Percentiles rank a stretch among this genome's conserved stretches.
Evolutionary conservation across 2,888 invertebrate species (phyloP).

Genomic region (Drosophila algonquin): DNA sequence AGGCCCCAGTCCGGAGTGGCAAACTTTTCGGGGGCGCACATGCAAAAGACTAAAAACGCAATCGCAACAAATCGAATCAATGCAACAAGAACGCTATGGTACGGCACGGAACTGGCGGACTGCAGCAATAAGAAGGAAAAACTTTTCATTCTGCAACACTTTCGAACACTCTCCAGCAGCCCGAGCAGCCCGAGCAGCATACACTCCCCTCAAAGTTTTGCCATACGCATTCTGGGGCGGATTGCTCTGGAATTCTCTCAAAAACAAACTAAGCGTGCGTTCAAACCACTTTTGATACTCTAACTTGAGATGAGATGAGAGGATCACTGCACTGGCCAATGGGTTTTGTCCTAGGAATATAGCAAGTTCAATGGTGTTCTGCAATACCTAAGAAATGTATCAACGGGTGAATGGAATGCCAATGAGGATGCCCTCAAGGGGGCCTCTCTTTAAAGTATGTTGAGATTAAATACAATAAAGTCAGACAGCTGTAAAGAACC

Average conservation of each 20-base stretch:
- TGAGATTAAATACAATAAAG: neutral
- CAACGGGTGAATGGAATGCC: no score
- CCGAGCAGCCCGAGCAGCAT: constrained; percentile 6
- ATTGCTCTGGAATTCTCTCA: constrained; percentile 30
- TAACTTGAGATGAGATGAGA: neutral
- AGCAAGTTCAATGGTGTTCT: no score
- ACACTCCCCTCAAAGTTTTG: constrained; percentile 42
- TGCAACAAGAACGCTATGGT: constrained; percentile 48
- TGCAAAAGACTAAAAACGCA: constrained; percentile 78
- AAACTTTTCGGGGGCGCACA: constrained; percentile 60
- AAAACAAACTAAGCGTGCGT: constrained; percentile 68
- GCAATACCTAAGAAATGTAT: no score
- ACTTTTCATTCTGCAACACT: constrained; percentile 75
- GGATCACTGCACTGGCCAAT: neutral
- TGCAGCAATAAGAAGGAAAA: constrained; percentile 62
- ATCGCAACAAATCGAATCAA: constrained; percentile 78
- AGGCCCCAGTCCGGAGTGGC: constrained; percentile 39
- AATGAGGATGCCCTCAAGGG: neutral
- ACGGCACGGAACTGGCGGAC: neutral
- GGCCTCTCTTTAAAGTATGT: no score
- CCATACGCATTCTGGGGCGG: constrained; percentile 34
- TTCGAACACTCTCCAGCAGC: constrained; percentile 39
- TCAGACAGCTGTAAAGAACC: neutral
- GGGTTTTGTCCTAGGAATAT: no score
- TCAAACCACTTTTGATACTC: constrained; percentile 49